A percentile compares a stretch with the other conserved stretches of the same genome.
These are phyloP conservation scores for Cremastobaeus sp. DNA, from an alignment of 2,888 invertebrate genomes.

Conservation along the genomic window DNA sequence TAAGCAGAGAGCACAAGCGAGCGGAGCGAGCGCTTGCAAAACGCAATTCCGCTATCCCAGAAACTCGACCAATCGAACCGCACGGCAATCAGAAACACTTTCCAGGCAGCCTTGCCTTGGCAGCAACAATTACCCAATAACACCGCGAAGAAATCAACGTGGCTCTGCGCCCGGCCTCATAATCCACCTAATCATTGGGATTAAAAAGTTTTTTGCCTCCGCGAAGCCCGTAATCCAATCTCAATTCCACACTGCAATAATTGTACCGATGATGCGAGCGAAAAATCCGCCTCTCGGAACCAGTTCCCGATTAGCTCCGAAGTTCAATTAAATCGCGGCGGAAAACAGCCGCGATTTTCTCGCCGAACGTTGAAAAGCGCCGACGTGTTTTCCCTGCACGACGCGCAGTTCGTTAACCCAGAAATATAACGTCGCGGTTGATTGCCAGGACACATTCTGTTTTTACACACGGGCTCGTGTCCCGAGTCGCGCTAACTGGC, in stretches of 20 bases:
- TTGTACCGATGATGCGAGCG: constrained; percentile 36
- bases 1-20: background rate
- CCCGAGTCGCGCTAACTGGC: constrained; percentile 60
- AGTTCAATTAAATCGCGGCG: constrained; percentile 38
- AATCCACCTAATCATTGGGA: constrained; percentile 43
- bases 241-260: constrained; percentile 40
- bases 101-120: constrained; percentile 21
- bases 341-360: constrained; percentile 21
- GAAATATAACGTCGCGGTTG: constrained; percentile 57
- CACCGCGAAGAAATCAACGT: constrained; percentile 24
- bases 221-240: constrained; percentile 37
- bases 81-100: constrained; percentile 43
- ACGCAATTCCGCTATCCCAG: constrained; percentile 17
- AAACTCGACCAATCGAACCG: constrained; percentile 24
- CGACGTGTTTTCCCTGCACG: constrained; percentile 32
- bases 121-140: constrained; percentile 44
- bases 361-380: constrained; percentile 22
- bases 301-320: constrained; percentile 36
- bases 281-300: constrained; percentile 19
- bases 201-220: constrained; percentile 37
- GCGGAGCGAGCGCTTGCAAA: background rate
- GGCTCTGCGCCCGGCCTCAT: constrained; percentile 12
- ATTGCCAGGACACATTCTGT: constrained; percentile 39
- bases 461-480: constrained; percentile 56
- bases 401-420: constrained; percentile 35